phyloP scores from a whole-genome alignment of 2,797 vertebrate species.

The Falco naumanni region DNA sequence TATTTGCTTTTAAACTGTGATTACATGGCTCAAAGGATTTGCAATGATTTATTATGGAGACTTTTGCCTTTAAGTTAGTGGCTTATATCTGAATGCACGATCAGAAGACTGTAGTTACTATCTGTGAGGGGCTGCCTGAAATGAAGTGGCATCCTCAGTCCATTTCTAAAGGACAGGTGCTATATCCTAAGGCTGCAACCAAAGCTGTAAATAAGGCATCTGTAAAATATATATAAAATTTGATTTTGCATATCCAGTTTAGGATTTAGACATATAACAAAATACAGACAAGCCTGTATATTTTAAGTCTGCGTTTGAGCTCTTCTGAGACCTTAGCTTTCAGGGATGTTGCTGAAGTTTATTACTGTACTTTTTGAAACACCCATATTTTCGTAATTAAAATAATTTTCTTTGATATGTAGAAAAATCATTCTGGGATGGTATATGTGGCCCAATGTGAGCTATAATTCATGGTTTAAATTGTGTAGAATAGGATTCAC shows the following conservation, averaged over 20 bases:
- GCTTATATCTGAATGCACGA: not conserved
- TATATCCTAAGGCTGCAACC: not conserved
- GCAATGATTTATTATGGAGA: not conserved
- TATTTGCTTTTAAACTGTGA: not conserved
- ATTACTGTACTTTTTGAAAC: not conserved
- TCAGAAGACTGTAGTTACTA: not conserved
- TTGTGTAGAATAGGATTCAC: not conserved
- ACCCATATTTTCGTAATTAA: not conserved
- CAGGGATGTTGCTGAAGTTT: not conserved
- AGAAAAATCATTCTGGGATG: not conserved
- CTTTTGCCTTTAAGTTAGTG: not conserved
- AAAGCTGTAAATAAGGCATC: not conserved
- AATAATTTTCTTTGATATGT: not conserved
- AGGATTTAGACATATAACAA: not conserved
- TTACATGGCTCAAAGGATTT: not conserved
- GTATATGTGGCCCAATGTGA: not conserved
- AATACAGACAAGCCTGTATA: not conserved
- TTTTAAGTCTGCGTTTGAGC: not conserved
- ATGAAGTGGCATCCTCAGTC: not conserved
- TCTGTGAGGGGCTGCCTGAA: not conserved
- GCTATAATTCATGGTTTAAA: not conserved
- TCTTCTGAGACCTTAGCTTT: not conserved
- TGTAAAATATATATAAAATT: not conserved
- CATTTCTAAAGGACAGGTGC: not conserved
- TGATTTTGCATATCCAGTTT: not conserved